These are phyloP conservation scores for Hoplias malabaricus DNA, from an alignment of 2,113 vertebrate species.

Conservation along the genomic window DNA sequence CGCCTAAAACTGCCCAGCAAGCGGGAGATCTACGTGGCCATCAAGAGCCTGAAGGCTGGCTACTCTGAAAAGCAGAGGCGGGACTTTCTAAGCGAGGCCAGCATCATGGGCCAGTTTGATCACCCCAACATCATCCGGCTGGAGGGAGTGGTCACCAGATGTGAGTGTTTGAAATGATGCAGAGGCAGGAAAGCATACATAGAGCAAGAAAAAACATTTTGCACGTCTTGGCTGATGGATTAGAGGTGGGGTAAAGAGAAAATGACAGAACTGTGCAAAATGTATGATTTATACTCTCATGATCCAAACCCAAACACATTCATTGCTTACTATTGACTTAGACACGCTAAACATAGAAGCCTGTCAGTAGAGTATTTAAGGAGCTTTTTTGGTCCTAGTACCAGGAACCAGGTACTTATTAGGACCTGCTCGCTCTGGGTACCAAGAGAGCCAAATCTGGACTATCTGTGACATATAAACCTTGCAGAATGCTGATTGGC, in stretches of 20 bases:
- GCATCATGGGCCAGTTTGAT: conserved; percentile 79
- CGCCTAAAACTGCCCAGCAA: conserved; percentile 74
- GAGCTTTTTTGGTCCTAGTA: too few relatives aligned
- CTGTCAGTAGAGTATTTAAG: too few relatives aligned
- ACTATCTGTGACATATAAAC: too few relatives aligned
- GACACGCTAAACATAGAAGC: neutral
- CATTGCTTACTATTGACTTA: neutral
- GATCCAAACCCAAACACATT: too few relatives aligned
- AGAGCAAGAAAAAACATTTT: neutral
- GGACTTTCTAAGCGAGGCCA: conserved; percentile 76
- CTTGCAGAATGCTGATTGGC: too few relatives aligned
- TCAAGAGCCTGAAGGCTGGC: conserved; percentile 77
- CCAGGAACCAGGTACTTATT: too few relatives aligned
- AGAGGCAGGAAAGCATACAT: neutral
- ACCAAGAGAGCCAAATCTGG: too few relatives aligned
- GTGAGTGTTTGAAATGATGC: conserved; percentile 59
- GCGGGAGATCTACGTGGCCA: conserved; percentile 76
- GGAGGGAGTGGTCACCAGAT: conserved; percentile 77
- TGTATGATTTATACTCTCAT: too few relatives aligned
- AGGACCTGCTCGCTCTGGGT: too few relatives aligned
- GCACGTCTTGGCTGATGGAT: too few relatives aligned
- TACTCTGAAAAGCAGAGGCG: conserved; percentile 76
- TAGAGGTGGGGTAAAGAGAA: too few relatives aligned
- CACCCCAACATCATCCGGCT: conserved; percentile 77
- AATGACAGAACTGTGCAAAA: too few relatives aligned